Base-by-base conservation (phyloP, 2,797 vertebrate species). In the Microctenopoma stevenorrisi region DNA sequence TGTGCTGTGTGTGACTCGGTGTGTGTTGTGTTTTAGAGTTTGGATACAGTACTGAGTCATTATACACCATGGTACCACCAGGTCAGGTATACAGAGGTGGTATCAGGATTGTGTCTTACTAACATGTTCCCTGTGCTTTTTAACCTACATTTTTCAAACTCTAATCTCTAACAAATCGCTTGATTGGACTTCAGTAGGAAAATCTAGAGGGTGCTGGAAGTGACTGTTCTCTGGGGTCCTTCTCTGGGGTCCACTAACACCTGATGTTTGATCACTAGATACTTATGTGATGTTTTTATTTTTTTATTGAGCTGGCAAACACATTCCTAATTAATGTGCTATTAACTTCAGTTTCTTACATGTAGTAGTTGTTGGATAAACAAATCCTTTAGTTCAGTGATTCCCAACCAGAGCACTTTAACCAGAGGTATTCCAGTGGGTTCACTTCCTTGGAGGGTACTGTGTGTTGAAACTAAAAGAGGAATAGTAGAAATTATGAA, bases 21-120 rank as follows among this genome's bases (percentile, higher is more conserved):
- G 11, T 87, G 59, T 88, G 82, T 82, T 90, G 71, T 92, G 86
- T 92, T 92, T 82, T 89, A 93, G 90, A 87, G 35, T 78, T 84
- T 57, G 92, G 88, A 83, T 82, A 88, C 89, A 91, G 81, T 82
- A 75, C 91, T 55, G 90, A 90, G 82, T 86, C 85, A 7, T 77
- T 92, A 73, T 88, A 72, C 88, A 87, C 85, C 83, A 64, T 42
- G 81, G 55, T 89, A 63, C 87, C 88, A 79, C 78, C 87, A 93
- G 91, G 91, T 92, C 87, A 90, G 86, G 82, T 91, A 89, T 73
- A 68, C 63, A 64, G 48, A 74, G 80, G 63, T 44, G 74, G 83
- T 62, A 44, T 57, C 37, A 64, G 42, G 52, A 18, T 40, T 18
- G 65, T 42, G 14, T 73, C 26, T 65, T 72, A 92, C 92, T 92